Percentiles rank a stretch among this genome's conserved stretches.
phyloP scores from a whole-genome alignment of 2,113 vertebrate genomes.

The Rutilus rutilus region DNA sequence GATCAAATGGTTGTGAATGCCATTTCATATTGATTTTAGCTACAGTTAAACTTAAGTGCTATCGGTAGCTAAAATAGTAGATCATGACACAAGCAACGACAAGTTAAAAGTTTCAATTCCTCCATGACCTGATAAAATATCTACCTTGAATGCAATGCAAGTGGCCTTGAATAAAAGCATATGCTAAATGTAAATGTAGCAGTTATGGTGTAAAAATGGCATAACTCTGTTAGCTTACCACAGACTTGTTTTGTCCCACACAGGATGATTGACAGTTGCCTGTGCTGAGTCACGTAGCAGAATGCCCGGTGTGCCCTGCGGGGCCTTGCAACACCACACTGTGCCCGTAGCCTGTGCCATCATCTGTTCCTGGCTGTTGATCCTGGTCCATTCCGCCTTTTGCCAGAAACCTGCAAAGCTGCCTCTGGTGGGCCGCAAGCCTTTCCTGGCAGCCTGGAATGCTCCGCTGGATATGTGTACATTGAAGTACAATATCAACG shows the following conservation, averaged over 20 bases:
- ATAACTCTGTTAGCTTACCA: background rate
- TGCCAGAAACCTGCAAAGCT: conserved; percentile 77
- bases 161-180: background rate
- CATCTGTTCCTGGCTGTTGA: conserved; percentile 64
- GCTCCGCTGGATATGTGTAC: conserved; percentile 77
- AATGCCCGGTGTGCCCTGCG: conserved; percentile 69
- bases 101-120: background rate
- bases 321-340: conserved; percentile 67
- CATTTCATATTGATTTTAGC: background rate
- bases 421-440: conserved; percentile 76
- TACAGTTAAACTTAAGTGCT: background rate
- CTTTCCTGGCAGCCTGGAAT: conserved; percentile 83
- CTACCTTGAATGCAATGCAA: background rate
- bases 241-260: conserved; percentile 23
- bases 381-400: conserved; percentile 68
- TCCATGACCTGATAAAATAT: background rate
- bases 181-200: background rate
- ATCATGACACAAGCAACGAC: background rate
- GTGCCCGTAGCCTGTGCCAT: conserved; percentile 64
- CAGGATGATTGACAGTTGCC: conserved; percentile 71
- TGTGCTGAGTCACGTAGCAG: conserved; percentile 60
- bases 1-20: background rate
- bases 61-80: background rate
- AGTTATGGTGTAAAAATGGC: background rate
- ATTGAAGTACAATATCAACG: conserved; percentile 72